phyloP scores from a whole-genome alignment of 2,113 vertebrate genomes.

The Syngnathus typhle region DNA sequence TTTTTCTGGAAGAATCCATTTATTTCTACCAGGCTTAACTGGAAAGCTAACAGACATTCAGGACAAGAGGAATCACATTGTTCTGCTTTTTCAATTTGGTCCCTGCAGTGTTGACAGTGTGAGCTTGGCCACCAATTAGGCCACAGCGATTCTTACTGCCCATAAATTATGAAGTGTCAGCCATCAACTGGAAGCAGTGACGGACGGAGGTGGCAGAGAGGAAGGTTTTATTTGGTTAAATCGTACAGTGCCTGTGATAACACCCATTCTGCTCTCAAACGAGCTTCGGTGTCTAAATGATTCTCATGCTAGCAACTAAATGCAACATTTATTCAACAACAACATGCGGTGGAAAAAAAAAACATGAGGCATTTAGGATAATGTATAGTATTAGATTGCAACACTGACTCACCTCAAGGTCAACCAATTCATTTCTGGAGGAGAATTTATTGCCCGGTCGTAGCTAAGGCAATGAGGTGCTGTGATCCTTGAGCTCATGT shows the following conservation, averaged over 20 bases:
- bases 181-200: conserved; percentile 48
- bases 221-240: conserved; percentile 9
- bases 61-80: conserved; percentile 6
- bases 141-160: conserved; percentile 42
- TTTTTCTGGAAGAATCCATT: too few relatives aligned
- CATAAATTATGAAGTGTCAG: conserved; percentile 66
- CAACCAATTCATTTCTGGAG: conserved; percentile 57
- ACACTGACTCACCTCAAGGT: conserved; percentile 56
- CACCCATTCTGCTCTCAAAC: conserved; percentile 18
- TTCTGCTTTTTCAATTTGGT: conserved; percentile 42
- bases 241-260: conserved; percentile 8
- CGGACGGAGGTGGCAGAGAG: conserved; percentile 35
- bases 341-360: background rate
- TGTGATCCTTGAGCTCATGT: conserved; percentile 65
- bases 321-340: conserved; percentile 13
- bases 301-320: conserved; percentile 30
- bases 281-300: conserved; percentile 6
- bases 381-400: conserved; percentile 55
- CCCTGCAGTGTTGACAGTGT: conserved; percentile 45
- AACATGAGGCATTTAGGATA: conserved; percentile 29
- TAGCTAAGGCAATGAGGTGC: conserved; percentile 61
- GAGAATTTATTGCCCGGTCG: conserved; percentile 60
- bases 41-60: conserved; percentile 35
- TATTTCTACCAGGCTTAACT: conserved; percentile 15
- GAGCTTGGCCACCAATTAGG: conserved; percentile 59